Conservation (phyloP, 2,797 vertebrate species). For the Paramormyrops hopkinsi region DNA sequence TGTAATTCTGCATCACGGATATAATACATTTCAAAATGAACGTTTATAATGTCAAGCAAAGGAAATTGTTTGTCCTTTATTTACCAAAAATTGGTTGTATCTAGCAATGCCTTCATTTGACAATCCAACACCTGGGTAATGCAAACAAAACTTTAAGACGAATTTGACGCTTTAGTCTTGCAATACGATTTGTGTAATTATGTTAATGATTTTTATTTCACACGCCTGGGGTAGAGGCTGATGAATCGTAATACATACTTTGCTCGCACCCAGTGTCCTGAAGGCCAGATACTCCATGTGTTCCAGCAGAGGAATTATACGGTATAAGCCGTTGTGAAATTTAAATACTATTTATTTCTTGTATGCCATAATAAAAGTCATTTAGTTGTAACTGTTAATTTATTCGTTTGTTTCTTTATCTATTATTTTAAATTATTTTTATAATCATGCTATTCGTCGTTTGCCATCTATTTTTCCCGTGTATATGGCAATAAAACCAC, state of each 20-base stretch:
- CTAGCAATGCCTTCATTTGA: neutral
- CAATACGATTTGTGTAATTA: constrained; percentile 1
- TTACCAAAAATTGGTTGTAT: neutral
- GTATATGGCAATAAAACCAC: neutral
- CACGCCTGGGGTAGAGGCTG: neutral
- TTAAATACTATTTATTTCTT: neutral
- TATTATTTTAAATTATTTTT: neutral
- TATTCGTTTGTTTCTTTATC: neutral
- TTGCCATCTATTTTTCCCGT: neutral
- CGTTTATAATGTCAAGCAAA: neutral
- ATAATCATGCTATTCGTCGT: neutral
- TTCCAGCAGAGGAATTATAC: neutral
- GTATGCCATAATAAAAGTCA: neutral
- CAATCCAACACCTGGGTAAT: neutral
- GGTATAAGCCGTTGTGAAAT: neutral
- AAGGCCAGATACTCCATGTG: neutral
- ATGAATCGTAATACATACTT: neutral
- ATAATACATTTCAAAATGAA: neutral
- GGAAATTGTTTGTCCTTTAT: neutral
- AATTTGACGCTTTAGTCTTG: neutral
- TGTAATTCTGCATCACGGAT: neutral
- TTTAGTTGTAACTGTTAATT: neutral
- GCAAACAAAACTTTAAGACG: neutral
- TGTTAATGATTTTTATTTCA: constrained; percentile 2
- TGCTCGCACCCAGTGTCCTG: neutral